Base-by-base conservation (phyloP, 2,113 vertebrate species). In the Eulemur macaco region DNA sequence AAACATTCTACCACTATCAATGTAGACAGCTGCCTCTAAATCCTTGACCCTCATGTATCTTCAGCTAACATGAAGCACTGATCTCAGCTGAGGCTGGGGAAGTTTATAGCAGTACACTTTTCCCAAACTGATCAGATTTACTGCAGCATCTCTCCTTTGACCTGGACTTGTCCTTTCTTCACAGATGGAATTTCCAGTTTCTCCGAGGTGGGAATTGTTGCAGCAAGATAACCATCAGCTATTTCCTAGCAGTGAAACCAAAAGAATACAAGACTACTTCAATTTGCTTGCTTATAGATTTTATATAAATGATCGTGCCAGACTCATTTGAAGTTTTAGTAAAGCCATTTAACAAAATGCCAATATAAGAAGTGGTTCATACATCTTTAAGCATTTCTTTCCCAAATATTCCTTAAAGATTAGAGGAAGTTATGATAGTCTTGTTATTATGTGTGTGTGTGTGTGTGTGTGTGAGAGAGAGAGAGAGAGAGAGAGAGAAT, bases 141-240 rank as follows among this genome's bases (percentile, higher is more conserved):
- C 58, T 45, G 10, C 8, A 25, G 3, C n/a, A 23, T 50, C n/a
- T 94, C 25, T 89, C 69, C n/a, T 77, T 69, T 42, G 66, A n/a
- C 3, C 25, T 52, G 15, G 58, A n/a, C 27, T 91, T 74, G 71
- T 84, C 27, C 27, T 95, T 96, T 52, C 77, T 92, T 85, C 17
- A 14, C 23, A 80, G 86, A 89, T 69, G 66, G 13, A 25, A 87
- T 86, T 95, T 87, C 76, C 84, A 93, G 11, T 92, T 96, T 96
- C 78, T 86, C 34, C 8, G 45, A 39, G 68, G 39, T 81, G 20
- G 69, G 69, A 71, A 91, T 39, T 94, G 52, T 85, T 54, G 54
- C 23, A 68, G 15, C 69, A 87, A 93, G 83, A 95, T 81, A 92
- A 86, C 80, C 47, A 85, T 93, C 80, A 81, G n/a, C 80, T 92